Evolutionary conservation across 1,140 invertebrate species (phyloP).

Genomic region (Monochamus saltuarius): DNA sequence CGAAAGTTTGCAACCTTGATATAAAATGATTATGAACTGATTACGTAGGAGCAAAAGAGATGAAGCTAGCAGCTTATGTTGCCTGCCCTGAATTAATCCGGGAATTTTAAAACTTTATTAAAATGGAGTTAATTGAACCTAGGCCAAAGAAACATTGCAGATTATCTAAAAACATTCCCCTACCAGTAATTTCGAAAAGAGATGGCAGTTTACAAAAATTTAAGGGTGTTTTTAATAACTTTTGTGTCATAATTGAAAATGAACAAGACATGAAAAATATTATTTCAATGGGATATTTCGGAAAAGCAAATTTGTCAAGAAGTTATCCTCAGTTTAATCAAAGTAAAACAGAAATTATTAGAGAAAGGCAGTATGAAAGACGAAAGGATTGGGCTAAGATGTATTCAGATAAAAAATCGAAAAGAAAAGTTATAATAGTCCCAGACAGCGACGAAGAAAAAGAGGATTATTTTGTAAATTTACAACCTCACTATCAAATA

Average conservation of each 20-base stretch:
- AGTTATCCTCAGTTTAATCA: constrained; percentile 38
- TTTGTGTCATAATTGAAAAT: constrained; percentile 64
- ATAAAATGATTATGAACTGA: not conserved
- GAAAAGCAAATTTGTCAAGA: constrained; percentile 60
- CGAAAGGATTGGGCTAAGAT: constrained; percentile 38
- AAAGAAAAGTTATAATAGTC: constrained; percentile 58
- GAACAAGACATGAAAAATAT: constrained; percentile 61
- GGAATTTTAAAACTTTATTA: constrained; percentile 10
- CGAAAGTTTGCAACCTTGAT: constrained; percentile 14
- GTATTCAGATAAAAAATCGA: constrained; percentile 12
- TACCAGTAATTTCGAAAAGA: constrained; percentile 52
- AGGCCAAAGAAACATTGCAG: constrained; percentile 51
- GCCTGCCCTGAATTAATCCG: constrained; percentile 12
- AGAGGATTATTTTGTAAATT: constrained; percentile 64
- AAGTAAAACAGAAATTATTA: constrained; percentile 27
- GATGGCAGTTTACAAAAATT: constrained; percentile 45
- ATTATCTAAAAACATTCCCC: constrained; percentile 46
- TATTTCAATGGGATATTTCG: constrained; percentile 72
- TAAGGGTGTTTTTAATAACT: constrained; percentile 64
- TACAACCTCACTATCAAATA: constrained; percentile 60
- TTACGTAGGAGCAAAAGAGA: constrained; percentile 13
- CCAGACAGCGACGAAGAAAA: constrained; percentile 67
- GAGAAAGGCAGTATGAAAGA: constrained; percentile 47
- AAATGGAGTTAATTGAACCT: constrained; percentile 55
- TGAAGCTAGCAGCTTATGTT: constrained; percentile 11